These are phyloP conservation scores for Heliconius eleuchia DNA, from an alignment of 1,140 invertebrate genomes.

Conservation along the genomic window DNA sequence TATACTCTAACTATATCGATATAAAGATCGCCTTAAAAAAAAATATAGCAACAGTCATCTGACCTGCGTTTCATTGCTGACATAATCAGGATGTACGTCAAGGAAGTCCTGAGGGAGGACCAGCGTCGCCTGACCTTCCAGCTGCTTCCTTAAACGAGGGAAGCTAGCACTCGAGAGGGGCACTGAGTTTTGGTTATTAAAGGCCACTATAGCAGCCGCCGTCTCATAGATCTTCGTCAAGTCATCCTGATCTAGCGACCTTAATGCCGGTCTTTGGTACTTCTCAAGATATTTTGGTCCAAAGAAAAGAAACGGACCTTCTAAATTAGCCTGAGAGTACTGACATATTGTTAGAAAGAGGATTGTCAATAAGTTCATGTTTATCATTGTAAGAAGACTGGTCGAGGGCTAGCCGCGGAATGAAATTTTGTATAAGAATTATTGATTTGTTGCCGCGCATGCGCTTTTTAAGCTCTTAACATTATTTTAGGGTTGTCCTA, in stretches of 20 bases:
- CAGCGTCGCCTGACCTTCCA: slow-evolving; percentile 74
- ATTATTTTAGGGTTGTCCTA: neutral
- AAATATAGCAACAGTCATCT: neutral
- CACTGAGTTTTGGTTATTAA: slow-evolving; percentile 77
- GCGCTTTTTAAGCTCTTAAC: slow-evolving; percentile 15
- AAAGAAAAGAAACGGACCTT: slow-evolving; percentile 83
- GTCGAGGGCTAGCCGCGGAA: neutral
- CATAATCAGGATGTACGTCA: slow-evolving; percentile 81
- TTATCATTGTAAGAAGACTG: neutral
- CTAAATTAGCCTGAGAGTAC: slow-evolving; percentile 61
- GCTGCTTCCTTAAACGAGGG: slow-evolving; percentile 73
- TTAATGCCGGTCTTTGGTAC: slow-evolving; percentile 76
- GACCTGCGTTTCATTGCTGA: slow-evolving; percentile 80
- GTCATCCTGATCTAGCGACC: slow-evolving; percentile 73
- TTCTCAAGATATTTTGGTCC: slow-evolving; percentile 76
- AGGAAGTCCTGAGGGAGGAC: slow-evolving; percentile 81
- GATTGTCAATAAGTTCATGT: slow-evolving; percentile 26
- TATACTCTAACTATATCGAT: too few relatives aligned
- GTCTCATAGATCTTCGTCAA: slow-evolving; percentile 73
- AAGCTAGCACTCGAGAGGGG: slow-evolving; percentile 71
- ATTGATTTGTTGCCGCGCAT: slow-evolving; percentile 42
- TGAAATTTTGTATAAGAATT: slow-evolving; percentile 8
- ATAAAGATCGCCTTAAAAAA: neutral
- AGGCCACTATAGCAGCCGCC: slow-evolving; percentile 75
- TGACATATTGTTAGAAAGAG: slow-evolving; percentile 35